Evolutionary conservation across 2,113 vertebrate species (phyloP).

Genomic region (Paramisgurnus dabryanus): DNA sequence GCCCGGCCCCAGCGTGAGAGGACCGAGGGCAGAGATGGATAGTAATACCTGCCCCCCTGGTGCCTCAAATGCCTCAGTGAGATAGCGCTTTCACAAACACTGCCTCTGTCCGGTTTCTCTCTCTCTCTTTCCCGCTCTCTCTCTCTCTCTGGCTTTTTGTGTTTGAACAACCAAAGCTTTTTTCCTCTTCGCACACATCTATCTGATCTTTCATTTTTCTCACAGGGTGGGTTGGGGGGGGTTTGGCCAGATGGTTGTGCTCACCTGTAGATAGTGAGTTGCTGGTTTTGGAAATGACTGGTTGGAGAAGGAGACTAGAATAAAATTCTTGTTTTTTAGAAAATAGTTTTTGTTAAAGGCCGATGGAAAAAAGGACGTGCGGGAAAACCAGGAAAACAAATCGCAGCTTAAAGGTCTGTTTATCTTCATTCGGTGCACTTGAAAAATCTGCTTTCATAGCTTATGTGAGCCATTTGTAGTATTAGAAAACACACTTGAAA

Average conservation of each 20-base stretch:
- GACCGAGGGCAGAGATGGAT: slow-evolving; percentile 61
- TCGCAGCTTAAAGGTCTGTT: slow-evolving; percentile 36
- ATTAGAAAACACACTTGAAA: no score
- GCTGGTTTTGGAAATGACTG: not conserved
- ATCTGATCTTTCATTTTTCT: slow-evolving; percentile 35
- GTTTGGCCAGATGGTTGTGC: slow-evolving; percentile 25
- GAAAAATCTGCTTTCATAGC: not conserved
- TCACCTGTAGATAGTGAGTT: slow-evolving; percentile 47
- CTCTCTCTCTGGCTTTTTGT: slow-evolving; percentile 51
- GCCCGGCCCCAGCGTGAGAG: slow-evolving; percentile 68
- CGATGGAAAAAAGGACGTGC: not conserved
- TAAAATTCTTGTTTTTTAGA: not conserved
- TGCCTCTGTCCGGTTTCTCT: slow-evolving; percentile 54
- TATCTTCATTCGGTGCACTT: not conserved
- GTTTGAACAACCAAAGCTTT: slow-evolving; percentile 56
- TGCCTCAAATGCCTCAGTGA: slow-evolving; percentile 59
- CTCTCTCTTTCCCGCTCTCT: slow-evolving; percentile 13
- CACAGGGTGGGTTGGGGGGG: slow-evolving; percentile 15
- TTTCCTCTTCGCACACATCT: slow-evolving; percentile 32
- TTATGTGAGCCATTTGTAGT: not conserved
- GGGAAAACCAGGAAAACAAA: not conserved
- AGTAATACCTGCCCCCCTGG: slow-evolving; percentile 78
- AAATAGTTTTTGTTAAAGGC: not conserved
- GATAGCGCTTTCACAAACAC: slow-evolving; percentile 55
- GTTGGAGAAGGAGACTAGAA: not conserved